Evolutionary conservation across 2,113 vertebrate genomes (phyloP).

Genomic region (Lucifuga dentata): DNA sequence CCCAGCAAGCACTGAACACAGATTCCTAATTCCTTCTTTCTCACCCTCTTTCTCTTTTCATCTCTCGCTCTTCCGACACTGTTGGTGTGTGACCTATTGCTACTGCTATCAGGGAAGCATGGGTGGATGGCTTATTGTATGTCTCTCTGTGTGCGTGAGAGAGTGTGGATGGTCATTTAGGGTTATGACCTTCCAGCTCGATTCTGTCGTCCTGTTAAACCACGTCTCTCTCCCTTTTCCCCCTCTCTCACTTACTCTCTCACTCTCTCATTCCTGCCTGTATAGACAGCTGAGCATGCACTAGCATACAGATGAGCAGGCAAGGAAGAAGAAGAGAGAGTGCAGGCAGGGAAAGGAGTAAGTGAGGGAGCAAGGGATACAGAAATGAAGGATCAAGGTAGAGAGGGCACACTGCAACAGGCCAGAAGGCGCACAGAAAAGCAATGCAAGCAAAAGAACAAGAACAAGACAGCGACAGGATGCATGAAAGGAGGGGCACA

Average conservation of each 20-base stretch:
- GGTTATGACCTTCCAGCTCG: conserved; percentile 73
- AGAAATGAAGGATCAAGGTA: conserved; percentile 34
- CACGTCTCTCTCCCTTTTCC: conserved; percentile 42
- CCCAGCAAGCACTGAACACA: conserved; percentile 31
- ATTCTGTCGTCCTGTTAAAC: conserved; percentile 75
- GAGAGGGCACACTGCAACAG: conserved; percentile 1
- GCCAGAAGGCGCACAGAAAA: conserved; percentile 48
- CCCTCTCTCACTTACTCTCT: conserved; percentile 1
- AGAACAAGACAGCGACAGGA: conserved; percentile 40
- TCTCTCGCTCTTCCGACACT: conserved; percentile 32
- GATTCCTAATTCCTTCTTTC: conserved; percentile 39
- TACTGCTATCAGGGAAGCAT: conserved; percentile 68
- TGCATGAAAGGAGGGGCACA: conserved; percentile 53
- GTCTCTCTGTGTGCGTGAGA: conserved; percentile 22
- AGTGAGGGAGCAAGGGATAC: conserved; percentile 12
- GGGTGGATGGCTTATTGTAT: conserved; percentile 62
- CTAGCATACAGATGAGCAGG: conserved; percentile 77
- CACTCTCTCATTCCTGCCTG: conserved; percentile 52
- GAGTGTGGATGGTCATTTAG: conserved; percentile 62
- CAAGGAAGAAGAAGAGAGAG: conserved; percentile 23
- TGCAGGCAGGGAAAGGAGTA: conserved; percentile 1
- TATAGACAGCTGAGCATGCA: conserved; percentile 66
- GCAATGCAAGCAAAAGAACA: conserved; percentile 34
- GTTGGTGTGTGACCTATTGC: conserved; percentile 65
- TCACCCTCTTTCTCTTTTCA: conserved; percentile 9